These are phyloP conservation scores for Bubo blakistoni DNA, from an alignment of 2,113 vertebrate genomes.

Conservation along the genomic window DNA sequence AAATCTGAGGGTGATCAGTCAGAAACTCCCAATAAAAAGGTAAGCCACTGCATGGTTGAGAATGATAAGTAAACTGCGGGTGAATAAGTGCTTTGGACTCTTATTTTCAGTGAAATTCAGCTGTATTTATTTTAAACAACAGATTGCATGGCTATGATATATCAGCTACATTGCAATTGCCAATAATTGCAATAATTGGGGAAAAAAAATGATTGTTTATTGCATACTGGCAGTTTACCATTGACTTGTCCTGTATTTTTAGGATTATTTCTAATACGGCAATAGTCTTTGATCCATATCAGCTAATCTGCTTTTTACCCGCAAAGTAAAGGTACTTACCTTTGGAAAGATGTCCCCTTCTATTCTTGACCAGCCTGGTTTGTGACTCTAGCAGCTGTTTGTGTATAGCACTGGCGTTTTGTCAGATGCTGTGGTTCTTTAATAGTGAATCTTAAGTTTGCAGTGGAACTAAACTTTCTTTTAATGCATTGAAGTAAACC, in stretches of 20 bases:
- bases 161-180: background rate
- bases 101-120: background rate
- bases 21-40: conserved; percentile 52
- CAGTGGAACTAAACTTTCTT: background rate
- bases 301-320: background rate
- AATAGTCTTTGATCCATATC: background rate
- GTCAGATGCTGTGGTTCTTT: background rate
- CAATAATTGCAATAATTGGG: background rate
- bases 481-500: background rate
- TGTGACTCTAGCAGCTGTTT: background rate
- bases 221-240: background rate
- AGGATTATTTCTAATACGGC: background rate
- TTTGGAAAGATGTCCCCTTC: background rate
- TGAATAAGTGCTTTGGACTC: background rate
- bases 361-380: background rate
- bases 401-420: background rate
- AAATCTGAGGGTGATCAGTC: background rate
- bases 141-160: background rate
- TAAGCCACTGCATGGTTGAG: background rate
- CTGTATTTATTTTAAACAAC: background rate
- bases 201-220: background rate
- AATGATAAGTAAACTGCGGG: background rate
- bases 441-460: background rate
- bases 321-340: background rate
- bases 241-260: background rate